A percentile compares a stretch with the other conserved stretches of the same genome.
These are phyloP conservation scores for Heliconius nattereri DNA, from an alignment of 1,140 invertebrate species.

Conservation along the genomic window DNA sequence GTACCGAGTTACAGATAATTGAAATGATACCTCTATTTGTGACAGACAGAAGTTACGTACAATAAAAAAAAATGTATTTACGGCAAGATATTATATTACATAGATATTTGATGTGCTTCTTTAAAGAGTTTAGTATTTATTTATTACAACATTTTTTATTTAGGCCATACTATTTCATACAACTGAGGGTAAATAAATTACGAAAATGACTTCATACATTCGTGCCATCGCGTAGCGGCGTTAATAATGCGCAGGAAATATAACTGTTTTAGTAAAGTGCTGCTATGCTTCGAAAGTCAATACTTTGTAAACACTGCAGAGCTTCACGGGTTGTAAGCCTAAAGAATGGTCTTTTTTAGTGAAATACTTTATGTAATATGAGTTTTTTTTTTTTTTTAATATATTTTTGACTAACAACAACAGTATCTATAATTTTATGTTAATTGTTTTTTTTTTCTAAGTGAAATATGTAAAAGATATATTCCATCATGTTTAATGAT, in stretches of 20 bases:
- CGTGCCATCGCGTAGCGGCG: slow-evolving; percentile 9
- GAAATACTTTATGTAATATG: background rate
- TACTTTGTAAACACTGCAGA: slow-evolving; percentile 4
- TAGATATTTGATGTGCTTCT: too few relatives aligned
- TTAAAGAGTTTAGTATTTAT: too few relatives aligned
- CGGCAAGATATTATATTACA: too few relatives aligned
- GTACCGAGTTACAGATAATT: too few relatives aligned
- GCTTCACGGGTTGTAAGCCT: background rate
- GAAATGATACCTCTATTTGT: too few relatives aligned
- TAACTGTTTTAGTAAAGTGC: slow-evolving; percentile 7
- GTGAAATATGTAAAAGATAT: background rate
- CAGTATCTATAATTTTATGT: background rate
- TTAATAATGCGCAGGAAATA: slow-evolving; percentile 12
- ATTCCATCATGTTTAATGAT: slow-evolving; percentile 14
- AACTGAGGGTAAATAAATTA: background rate
- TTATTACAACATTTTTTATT: too few relatives aligned
- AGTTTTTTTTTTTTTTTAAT: background rate
- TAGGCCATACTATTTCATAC: too few relatives aligned
- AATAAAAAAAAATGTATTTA: too few relatives aligned
- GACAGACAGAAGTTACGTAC: too few relatives aligned
- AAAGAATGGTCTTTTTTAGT: background rate
- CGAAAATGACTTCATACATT: background rate
- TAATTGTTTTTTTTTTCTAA: background rate
- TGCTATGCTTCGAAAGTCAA: slow-evolving; percentile 12
- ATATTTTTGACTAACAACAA: background rate